phyloP scores from a whole-genome alignment of 2,888 invertebrate genomes.

The Cabera pusaria region DNA sequence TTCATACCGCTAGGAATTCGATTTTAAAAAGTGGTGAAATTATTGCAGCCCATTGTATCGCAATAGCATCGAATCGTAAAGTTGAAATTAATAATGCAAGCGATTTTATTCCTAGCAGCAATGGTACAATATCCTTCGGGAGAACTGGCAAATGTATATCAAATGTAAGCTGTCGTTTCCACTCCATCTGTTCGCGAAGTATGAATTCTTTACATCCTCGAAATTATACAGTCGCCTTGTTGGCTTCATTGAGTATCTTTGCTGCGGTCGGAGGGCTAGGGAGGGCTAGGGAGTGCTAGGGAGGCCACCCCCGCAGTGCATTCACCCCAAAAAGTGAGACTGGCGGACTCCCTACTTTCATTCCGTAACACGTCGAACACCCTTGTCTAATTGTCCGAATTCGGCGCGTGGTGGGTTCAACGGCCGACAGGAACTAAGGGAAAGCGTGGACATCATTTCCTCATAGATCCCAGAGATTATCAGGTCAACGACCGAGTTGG shows the following conservation, averaged over 20 bases:
- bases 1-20: no score
- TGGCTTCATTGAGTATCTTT: slow-evolving; percentile 70
- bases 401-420: slow-evolving; percentile 62
- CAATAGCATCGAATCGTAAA: no score
- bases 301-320: slow-evolving; percentile 73
- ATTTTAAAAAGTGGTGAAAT: no score
- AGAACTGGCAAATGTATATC: no score
- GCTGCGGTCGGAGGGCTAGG: slow-evolving; percentile 64
- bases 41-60: no score
- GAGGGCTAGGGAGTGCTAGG: slow-evolving; percentile 62
- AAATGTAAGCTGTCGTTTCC: no score
- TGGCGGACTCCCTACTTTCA: slow-evolving; percentile 57
- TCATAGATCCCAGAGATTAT: slow-evolving; percentile 28
- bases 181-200: slow-evolving; percentile 3
- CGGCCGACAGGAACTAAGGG: slow-evolving; percentile 38
- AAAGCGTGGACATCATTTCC: slow-evolving; percentile 47
- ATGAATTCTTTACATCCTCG: slow-evolving; percentile 30
- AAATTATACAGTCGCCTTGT: slow-evolving; percentile 50
- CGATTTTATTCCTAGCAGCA: no score
- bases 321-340: slow-evolving; percentile 82
- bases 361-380: slow-evolving; percentile 65
- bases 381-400: slow-evolving; percentile 75
- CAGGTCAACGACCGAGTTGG: slow-evolving; percentile 34
- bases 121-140: no score
- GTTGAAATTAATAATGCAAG: no score